phyloP scores from a whole-genome alignment of 2,113 vertebrate genomes.

The Anoura caudifer region DNA sequence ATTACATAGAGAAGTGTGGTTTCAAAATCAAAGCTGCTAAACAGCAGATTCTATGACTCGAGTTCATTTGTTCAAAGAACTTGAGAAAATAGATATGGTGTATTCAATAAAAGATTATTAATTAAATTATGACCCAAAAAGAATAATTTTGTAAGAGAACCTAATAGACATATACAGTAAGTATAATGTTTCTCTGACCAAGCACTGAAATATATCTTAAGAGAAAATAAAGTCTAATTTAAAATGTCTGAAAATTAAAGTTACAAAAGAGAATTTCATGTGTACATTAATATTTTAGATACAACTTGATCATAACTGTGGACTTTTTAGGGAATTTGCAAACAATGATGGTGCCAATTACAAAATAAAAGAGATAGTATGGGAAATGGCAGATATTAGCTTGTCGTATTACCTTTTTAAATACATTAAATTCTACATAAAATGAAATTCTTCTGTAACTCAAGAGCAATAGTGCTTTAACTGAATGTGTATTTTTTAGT shows the following conservation, averaged over 20 bases:
- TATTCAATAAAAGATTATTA: constrained; percentile 20
- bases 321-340: not conserved
- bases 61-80: not conserved
- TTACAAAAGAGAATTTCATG: not conserved
- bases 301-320: constrained; percentile 8
- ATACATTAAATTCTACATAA: constrained; percentile 13
- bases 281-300: not conserved
- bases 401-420: constrained; percentile 28
- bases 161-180: not conserved
- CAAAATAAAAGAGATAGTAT: constrained; percentile 14
- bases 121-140: not conserved
- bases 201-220: constrained; percentile 45
- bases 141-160: constrained; percentile 12
- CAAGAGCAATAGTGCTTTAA: not conserved
- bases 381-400: constrained; percentile 3
- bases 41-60: not conserved
- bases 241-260: constrained; percentile 44
- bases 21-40: constrained; percentile 50
- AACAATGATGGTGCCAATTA: constrained; percentile 2
- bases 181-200: not conserved
- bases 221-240: not conserved
- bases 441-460: not conserved
- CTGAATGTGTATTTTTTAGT: not conserved
- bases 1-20: constrained; percentile 67
- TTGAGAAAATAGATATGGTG: not conserved